Base-by-base conservation (phyloP, 2,113 vertebrate genomes). In the Carettochelys insculpta region DNA sequence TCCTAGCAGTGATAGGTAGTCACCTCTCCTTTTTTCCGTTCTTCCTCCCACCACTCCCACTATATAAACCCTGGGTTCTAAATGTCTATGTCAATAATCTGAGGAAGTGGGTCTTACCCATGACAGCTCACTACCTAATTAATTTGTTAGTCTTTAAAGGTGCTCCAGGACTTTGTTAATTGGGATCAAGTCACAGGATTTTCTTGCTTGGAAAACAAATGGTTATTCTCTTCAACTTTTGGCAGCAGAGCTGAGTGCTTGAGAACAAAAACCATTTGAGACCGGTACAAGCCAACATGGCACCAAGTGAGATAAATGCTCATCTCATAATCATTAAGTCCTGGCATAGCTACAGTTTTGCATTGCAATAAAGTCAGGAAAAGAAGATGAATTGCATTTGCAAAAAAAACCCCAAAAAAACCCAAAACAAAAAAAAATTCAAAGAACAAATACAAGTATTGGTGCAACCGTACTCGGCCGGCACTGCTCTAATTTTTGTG, bases 281-380 rank as follows among this genome's bases (percentile, higher is more conserved):
- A 90, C 87, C 83, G 92, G 90, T 95, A 89, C 89, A 95, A 96
- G 94, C 89, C 54, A 8, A 94, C 95, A 79, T 93, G 93, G 93
- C 92, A 96, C 93, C 90, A 90, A 97, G 92, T 97, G 95, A 96
- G 95, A 96, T 88, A 93, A 94, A 96, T 94, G 94, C 92, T 95
- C 94, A 97, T 96, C 93, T 97, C 93, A 96, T 91, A 95, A 95
- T 92, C 96, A 95, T 96, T 97, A 96, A 96, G 85, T 96, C 41
- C 93, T 96, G 97, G 96, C 95, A 92, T 80, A 88, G 80, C 38
- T 29, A 56, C 73, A 87, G 82, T 84, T 88, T 95, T 56, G 17
- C 84, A 79, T 65, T 84, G 68, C 82, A 92, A 95, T 92, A 95
- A 91, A 84, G 73, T 75, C 65, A 77, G 65, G 52, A 77, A 82